Base-by-base conservation (phyloP, 2,113 vertebrate species). In the Peromyscus leucopus region DNA sequence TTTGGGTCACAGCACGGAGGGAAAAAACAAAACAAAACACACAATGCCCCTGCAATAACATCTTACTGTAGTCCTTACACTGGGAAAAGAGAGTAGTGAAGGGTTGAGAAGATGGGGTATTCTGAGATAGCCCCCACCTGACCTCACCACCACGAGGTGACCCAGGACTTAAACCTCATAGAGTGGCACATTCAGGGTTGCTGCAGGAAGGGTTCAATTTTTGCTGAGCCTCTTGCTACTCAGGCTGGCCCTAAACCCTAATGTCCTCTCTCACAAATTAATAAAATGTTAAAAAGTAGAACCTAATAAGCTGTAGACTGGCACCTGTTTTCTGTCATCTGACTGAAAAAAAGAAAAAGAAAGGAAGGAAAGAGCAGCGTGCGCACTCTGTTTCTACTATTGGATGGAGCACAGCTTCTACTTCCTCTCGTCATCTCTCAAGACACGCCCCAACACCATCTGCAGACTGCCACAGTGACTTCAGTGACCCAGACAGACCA, bases 251-350 rank as follows among this genome's bases (percentile, higher is more conserved):
- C 39, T 2, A 80, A 61, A 65, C 24, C 84, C 67, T 15, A 51
- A 28, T 0, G 0, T 3, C 74, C 5, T 1, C 28, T 69, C 71
- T 93, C 55, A 85, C 42, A 82, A 72, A 65, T 1, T 33, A 71
- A 7, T 36, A 31, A 8, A 31, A 39, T 19, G 74, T 69, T 91
- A 90, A n/a, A 76, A 97, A 89, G 22, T 33, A 67, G 55, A 91
- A 72, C 28, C 87, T 92, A 93, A 88, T 67, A 75, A 94, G 89
- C 94, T 96, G 90, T 72, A 96, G 96, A 96, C 96, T 96, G 86
- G 63, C 87, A 83, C 85, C 72, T 92, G 61, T 96, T 97, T 97
- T 95, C 69, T 91, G 79, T 74, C 86, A 97, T 91, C 96, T 95
- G 94, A 96, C 59, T 95, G 80, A 90, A 91, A 84, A 84, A 92